A percentile compares a stretch with the other conserved stretches of the same genome.
These are phyloP conservation scores for Mystacornis crossleyi DNA, from an alignment of 2,113 vertebrate genomes.

Conservation along the genomic window DNA sequence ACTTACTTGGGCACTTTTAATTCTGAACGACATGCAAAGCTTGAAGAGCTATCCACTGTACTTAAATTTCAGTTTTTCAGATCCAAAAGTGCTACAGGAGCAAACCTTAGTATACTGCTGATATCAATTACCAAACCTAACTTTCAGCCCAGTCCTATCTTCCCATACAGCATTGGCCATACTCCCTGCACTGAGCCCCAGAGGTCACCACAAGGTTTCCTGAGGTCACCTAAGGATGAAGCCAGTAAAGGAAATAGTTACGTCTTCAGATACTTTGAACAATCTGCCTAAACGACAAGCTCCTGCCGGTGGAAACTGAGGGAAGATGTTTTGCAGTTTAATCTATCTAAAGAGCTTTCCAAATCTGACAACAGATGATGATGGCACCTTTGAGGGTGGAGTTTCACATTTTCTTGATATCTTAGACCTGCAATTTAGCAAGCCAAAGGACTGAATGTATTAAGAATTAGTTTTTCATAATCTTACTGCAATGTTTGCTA, in stretches of 20 bases:
- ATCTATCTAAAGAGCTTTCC: background rate
- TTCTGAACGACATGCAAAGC: background rate
- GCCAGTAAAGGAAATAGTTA: background rate
- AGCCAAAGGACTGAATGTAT: background rate
- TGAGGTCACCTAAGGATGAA: background rate
- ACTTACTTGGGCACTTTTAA: background rate
- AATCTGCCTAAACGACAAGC: background rate
- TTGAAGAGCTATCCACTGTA: background rate
- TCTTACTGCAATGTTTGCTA: background rate
- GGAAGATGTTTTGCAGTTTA: background rate
- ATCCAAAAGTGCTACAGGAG: background rate
- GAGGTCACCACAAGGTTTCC: background rate
- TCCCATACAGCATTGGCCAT: background rate
- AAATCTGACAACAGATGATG: background rate
- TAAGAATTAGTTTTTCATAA: background rate
- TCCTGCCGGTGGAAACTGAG: background rate
- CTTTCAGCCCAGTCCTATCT: background rate
- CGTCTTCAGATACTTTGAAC: background rate
- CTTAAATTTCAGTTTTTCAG: background rate
- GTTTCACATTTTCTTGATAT: background rate
- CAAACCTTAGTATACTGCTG: background rate
- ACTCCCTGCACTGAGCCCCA: rapidly evolving
- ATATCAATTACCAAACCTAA: background rate
- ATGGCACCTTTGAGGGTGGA: background rate
- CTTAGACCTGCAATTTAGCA: background rate